A percentile compares a stretch with the other conserved stretches of the same genome.
Evolutionary conservation across 2,888 invertebrate genomes (phyloP).

Genomic region (Anthophora plumipes): DNA sequence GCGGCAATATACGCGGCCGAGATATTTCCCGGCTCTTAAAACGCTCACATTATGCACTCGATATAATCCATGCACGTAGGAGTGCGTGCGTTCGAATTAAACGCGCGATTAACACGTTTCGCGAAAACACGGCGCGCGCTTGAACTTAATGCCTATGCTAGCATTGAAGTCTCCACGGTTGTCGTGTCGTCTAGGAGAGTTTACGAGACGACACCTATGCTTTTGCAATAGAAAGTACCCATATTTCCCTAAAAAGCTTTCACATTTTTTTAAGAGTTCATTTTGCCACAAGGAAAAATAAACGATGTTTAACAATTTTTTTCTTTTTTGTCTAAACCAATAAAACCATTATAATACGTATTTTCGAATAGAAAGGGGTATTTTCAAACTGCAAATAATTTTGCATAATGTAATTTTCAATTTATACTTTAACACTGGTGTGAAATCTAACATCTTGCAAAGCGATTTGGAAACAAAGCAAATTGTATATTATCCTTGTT

Average conservation of each 20-base stretch:
- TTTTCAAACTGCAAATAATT: too few relatives aligned
- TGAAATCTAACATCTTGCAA: too few relatives aligned
- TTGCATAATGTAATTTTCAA: too few relatives aligned
- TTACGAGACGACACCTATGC: background rate
- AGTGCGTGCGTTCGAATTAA: constrained; percentile 66
- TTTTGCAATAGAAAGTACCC: background rate
- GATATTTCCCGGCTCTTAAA: constrained; percentile 75
- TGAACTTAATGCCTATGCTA: constrained; percentile 11
- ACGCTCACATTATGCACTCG: constrained; percentile 69
- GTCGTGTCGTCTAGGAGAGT: background rate
- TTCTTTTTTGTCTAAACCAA: too few relatives aligned
- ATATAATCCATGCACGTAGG: constrained; percentile 63
- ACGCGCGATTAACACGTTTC: constrained; percentile 73
- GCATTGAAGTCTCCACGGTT: constrained; percentile 29
- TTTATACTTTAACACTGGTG: too few relatives aligned
- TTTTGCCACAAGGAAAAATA: too few relatives aligned
- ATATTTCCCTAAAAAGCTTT: background rate
- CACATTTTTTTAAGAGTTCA: background rate
- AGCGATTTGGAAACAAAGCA: too few relatives aligned
- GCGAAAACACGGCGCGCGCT: constrained; percentile 59
- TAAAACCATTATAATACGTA: too few relatives aligned
- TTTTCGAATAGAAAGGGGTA: too few relatives aligned
- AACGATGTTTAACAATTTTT: too few relatives aligned
- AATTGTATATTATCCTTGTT: too few relatives aligned
- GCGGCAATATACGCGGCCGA: constrained; percentile 69